Conservation (phyloP, 2,113 vertebrate genomes). For the Cryptomyrus ogoouensis region DNA sequence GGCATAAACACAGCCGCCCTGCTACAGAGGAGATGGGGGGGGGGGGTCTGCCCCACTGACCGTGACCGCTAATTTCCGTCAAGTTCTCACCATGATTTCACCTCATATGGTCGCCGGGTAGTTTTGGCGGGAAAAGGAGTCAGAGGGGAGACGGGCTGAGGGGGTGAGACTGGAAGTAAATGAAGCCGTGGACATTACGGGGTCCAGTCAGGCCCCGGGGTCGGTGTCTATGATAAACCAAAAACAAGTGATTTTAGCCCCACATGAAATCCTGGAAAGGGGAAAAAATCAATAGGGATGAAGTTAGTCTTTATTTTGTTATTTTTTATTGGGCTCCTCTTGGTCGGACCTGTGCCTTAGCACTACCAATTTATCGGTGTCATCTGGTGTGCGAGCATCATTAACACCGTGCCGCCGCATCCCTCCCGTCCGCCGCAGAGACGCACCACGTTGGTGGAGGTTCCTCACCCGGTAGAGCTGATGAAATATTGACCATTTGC, state of each 20-base stretch:
- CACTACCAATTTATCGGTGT: conserved; percentile 54
- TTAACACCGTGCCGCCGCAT: conserved; percentile 35
- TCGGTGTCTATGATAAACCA: conserved; percentile 37
- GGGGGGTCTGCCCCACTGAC: background rate
- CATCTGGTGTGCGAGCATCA: conserved; percentile 39
- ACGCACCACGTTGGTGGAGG: conserved; percentile 19
- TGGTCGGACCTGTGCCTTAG: conserved; percentile 47
- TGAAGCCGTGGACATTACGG: background rate
- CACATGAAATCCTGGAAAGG: conserved; percentile 19
- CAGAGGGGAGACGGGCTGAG: background rate
- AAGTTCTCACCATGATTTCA: background rate
- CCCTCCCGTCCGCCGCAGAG: conserved; percentile 43
- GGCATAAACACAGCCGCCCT: conserved; percentile 27
- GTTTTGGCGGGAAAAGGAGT: background rate
- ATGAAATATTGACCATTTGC: conserved; percentile 69
- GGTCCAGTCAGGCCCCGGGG: conserved; percentile 14
- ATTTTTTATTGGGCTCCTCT: conserved; percentile 38
- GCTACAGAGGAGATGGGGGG: background rate
- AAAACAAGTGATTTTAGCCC: conserved; percentile 42
- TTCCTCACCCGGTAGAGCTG: conserved; percentile 37
- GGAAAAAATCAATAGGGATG: conserved; percentile 57
- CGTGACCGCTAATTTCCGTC: background rate
- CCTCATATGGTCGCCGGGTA: background rate
- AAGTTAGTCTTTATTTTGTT: conserved; percentile 38
- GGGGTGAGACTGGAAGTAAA: background rate